Evolutionary conservation across 1,140 invertebrate species (phyloP).

Genomic region (Phocides pigmalion): DNA sequence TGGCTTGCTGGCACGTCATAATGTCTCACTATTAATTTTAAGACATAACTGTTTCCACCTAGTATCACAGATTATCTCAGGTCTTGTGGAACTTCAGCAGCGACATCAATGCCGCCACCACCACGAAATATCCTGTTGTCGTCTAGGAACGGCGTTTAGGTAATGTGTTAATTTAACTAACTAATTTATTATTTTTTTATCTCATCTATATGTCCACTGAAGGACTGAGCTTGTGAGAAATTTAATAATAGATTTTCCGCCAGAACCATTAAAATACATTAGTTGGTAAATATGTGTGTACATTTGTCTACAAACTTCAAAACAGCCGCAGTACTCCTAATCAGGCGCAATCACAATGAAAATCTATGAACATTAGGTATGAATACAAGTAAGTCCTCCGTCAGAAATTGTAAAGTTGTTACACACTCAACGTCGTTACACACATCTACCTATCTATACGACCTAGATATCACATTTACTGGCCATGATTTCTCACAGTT

Average conservation of each 20-base stretch:
- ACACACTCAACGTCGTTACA: neutral
- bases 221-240: neutral
- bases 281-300: neutral
- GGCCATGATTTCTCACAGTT: no score
- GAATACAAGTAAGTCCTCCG: slow-evolving; percentile 25
- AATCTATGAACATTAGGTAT: slow-evolving; percentile 28
- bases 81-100: slow-evolving; percentile 1
- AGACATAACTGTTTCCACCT: slow-evolving; percentile 28
- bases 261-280: no score
- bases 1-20: slow-evolving; percentile 36
- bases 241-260: neutral
- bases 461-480: neutral
- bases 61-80: slow-evolving; percentile 36
- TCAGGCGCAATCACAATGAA: slow-evolving; percentile 35
- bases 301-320: slow-evolving; percentile 30
- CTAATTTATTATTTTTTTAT: no score
- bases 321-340: slow-evolving; percentile 13
- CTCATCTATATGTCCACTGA: no score
- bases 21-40: slow-evolving; percentile 31
- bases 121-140: slow-evolving; percentile 34
- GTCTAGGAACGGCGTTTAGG: slow-evolving; percentile 22
- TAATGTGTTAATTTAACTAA: no score
- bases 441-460: neutral
- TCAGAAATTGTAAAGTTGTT: neutral
- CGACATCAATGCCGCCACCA: slow-evolving; percentile 32